Conservation (phyloP, 2,113 vertebrate genomes). For the Cranoglanis bouderius region DNA sequence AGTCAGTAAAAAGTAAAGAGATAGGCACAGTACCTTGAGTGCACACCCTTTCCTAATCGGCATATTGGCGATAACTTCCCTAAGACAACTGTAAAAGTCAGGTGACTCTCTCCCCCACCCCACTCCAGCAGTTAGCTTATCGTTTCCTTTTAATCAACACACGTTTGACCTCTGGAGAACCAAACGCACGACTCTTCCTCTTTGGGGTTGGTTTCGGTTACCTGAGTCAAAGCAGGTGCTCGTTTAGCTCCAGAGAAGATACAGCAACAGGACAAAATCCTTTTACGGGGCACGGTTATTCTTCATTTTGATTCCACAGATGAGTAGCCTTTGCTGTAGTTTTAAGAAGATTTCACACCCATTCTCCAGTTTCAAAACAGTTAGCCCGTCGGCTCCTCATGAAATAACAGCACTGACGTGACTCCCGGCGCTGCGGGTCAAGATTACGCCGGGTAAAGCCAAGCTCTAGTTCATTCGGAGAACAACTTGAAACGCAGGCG, state of each 20-base stretch:
- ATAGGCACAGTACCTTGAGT: conserved; percentile 5
- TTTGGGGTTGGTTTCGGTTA: conserved; percentile 25
- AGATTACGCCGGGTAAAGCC: conserved; percentile 3
- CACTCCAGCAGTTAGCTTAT: not conserved
- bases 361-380: conserved; percentile 11
- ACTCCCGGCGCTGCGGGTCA: conserved; percentile 23
- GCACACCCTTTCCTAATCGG: not conserved
- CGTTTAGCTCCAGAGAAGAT: not conserved
- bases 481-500: not conserved
- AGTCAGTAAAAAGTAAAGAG: not conserved
- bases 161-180: not conserved
- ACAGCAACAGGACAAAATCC: not conserved
- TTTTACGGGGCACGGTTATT: not conserved
- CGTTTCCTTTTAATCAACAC: not conserved
- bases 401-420: not conserved
- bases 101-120: not conserved
- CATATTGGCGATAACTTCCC: not conserved
- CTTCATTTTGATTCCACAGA: not conserved
- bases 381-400: not conserved
- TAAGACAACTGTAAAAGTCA: not conserved
- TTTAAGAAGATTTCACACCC: not conserved
- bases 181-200: not conserved
- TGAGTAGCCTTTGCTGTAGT: not conserved
- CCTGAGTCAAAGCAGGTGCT: not conserved
- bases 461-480: not conserved